Conservation (phyloP, 2,113 vertebrate species). For the Lycocorax pyrrhopterus region DNA sequence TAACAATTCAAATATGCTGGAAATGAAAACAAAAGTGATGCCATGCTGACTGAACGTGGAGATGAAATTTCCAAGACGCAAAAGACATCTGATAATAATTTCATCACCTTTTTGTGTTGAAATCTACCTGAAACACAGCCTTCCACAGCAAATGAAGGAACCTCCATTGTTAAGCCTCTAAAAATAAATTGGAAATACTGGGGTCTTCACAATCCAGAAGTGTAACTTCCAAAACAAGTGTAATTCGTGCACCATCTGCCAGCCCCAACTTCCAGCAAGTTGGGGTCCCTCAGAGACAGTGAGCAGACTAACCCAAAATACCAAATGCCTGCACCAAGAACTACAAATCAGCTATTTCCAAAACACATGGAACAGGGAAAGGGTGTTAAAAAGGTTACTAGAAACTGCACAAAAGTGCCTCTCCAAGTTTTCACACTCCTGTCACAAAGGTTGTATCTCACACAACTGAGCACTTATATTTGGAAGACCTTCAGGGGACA, state of each 20-base stretch:
- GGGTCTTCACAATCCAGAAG: not conserved
- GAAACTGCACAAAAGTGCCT: not conserved
- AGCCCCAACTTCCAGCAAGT: not conserved
- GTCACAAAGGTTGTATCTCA: not conserved
- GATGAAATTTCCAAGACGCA: not conserved
- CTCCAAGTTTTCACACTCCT: not conserved
- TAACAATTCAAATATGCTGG: not conserved
- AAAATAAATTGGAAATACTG: not conserved
- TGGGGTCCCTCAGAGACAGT: not conserved
- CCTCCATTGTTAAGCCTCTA: not conserved
- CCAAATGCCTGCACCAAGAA: not conserved
- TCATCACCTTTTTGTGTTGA: not conserved
- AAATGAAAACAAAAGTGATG: not conserved
- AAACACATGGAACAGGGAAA: not conserved
- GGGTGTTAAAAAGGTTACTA: not conserved
- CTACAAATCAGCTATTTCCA: not conserved
- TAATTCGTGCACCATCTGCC: not conserved
- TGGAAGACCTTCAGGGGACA: not conserved
- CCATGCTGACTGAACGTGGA: rapidly evolving
- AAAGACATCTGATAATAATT: not conserved
- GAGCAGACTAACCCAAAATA: not conserved
- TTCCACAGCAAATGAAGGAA: not conserved
- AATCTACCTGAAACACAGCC: not conserved
- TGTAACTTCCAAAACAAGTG: not conserved
- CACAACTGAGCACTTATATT: not conserved